Base-by-base conservation (phyloP, 2,888 invertebrate species). In the Polymixis lichenea region DNA sequence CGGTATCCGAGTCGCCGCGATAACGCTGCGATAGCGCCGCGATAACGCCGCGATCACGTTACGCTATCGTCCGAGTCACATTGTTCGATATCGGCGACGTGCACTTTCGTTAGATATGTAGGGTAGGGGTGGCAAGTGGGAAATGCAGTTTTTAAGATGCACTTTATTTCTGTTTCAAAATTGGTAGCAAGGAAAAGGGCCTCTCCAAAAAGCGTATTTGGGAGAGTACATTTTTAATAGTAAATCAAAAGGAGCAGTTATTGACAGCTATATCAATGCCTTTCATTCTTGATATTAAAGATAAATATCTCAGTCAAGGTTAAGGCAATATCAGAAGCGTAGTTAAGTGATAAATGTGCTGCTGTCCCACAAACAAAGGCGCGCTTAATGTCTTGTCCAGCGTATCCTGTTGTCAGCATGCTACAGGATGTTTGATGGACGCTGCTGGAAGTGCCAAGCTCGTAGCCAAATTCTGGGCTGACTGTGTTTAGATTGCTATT, bases 71-170 rank as follows among this genome's bases (percentile, higher is more conserved):
- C 79, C 84, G 91, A 92, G 94, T 94, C 94, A 93, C 95, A 94
- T 94, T 94, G 94, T 94, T 92, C 87, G 92, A 92, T 95, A 95
- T 93, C 94, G 90, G 88, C 84, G 93, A 90, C 92, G 89, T 93
- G 93, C 92, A 94, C 94, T 95, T 94, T 94, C 93, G 87, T 89
- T 88, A 83, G 93, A 94, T 93, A 92, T 67, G 79, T 82, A 94
- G 94, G 94, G 79, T 82, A 94, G 94, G 94, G 94, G 55, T 93
- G 93, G 49, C 76, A 22, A 73, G 1, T 15, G 13, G 3, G 0
- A 28, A 38, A 38, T 80, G n/a, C 51, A 25, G 4, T 56, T 75
- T 56, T 77, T 46, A 56, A 70, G 55, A 82, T 60, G 25, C 0
- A 55, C 0, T 56, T 61, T 43, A 13, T 32, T 32, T 60, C 22